Conservation (phyloP, 2,888 invertebrate species). For the Luperina testacea region DNA sequence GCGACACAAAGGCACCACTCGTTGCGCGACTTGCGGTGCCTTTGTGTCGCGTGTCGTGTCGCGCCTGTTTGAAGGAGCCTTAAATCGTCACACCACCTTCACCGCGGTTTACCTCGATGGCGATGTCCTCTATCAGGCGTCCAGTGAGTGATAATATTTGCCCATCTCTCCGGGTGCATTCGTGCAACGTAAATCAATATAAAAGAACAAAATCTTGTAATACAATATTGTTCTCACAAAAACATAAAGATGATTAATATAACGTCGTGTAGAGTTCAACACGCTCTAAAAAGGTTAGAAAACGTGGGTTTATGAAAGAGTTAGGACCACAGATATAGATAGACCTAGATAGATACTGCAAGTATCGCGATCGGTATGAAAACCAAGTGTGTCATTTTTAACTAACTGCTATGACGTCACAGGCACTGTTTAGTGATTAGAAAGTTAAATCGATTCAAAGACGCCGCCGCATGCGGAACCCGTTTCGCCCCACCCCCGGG, state of each 20-base stretch:
- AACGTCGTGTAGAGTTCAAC: slow-evolving; percentile 12
- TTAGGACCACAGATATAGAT: slow-evolving; percentile 18
- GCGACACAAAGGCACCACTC: too few species aligned
- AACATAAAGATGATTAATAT: slow-evolving; percentile 24
- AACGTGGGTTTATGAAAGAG: slow-evolving; percentile 38
- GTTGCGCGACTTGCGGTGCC: too few species aligned
- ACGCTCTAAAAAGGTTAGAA: slow-evolving; percentile 31
- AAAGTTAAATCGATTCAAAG: too few species aligned
- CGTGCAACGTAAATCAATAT: background rate
- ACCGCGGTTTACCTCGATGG: background rate
- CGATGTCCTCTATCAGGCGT: background rate
- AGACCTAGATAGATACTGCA: too few species aligned
- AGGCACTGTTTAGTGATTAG: too few species aligned
- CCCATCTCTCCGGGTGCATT: background rate
- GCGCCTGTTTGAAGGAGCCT: too few species aligned
- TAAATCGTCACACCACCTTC: background rate
- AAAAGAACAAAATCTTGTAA: background rate
- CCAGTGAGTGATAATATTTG: background rate
- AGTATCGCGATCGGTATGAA: too few species aligned
- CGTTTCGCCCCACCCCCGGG: too few species aligned
- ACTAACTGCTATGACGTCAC: too few species aligned
- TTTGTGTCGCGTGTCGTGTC: too few species aligned
- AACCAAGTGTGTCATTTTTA: too few species aligned
- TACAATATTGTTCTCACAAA: background rate
- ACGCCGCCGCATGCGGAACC: too few species aligned